Conservation (phyloP, 2,113 vertebrate species). For the Centrocercus urophasianus region DNA sequence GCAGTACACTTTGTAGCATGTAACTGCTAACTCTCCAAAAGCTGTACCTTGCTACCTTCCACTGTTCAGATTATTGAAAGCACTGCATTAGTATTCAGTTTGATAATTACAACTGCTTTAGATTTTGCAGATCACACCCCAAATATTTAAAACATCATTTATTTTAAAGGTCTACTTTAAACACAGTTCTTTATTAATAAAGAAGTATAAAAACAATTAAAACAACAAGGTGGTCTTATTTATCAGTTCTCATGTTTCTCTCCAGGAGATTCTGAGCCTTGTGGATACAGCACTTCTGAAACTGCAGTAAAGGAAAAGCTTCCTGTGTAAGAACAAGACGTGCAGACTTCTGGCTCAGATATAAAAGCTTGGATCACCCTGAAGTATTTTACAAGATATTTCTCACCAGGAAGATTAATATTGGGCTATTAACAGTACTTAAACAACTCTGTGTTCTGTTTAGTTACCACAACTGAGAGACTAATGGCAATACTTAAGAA, state of each 20-base stretch:
- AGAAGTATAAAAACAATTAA: constrained; percentile 1
- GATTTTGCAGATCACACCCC: neutral
- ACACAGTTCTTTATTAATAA: constrained; percentile 41
- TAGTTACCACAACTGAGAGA: neutral
- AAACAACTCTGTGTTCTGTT: neutral
- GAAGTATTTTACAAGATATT: neutral
- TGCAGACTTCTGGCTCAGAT: neutral
- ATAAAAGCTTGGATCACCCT: neutral
- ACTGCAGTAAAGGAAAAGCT: neutral
- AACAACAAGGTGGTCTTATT: neutral
- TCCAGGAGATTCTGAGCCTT: constrained; percentile 72
- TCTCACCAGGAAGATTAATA: neutral
- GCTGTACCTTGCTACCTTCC: neutral
- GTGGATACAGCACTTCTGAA: constrained; percentile 40
- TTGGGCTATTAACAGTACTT: neutral
- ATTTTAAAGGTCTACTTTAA: neutral
- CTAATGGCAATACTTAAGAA: neutral
- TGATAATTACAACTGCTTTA: neutral
- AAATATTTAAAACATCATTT: neutral
- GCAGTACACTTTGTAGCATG: fast-evolving
- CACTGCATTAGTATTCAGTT: neutral
- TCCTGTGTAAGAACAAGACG: neutral
- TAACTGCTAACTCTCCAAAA: neutral
- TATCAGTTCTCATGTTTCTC: neutral
- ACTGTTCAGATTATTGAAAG: neutral